Percentiles rank a stretch among this genome's conserved stretches.
These are phyloP conservation scores for Xyliphius kryptos DNA, from an alignment of 2,113 vertebrate genomes.

Conservation along the genomic window DNA sequence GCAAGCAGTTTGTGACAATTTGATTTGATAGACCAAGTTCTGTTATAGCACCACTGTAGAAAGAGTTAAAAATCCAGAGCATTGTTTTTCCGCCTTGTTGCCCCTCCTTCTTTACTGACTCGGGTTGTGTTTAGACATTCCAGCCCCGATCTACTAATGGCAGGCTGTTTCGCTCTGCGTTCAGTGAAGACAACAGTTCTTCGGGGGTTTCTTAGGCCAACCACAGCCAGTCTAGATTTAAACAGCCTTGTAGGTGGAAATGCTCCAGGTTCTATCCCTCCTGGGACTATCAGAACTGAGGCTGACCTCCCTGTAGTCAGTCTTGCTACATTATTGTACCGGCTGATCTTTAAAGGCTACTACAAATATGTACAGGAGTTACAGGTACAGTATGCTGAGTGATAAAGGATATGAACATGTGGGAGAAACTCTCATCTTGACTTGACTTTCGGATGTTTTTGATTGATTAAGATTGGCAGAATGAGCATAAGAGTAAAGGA, in stretches of 20 bases:
- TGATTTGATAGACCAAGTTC: too few species aligned
- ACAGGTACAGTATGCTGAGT: conserved; percentile 54
- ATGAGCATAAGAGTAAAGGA: not conserved
- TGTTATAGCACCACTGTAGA: too few species aligned
- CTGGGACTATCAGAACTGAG: conserved; percentile 38
- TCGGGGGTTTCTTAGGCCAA: conserved; percentile 8
- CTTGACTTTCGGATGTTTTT: too few species aligned
- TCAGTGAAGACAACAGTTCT: not conserved
- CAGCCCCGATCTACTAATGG: conserved; percentile 50
- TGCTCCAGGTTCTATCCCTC: conserved; percentile 13
- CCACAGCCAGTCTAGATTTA: not conserved
- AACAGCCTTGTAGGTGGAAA: conserved; percentile 8
- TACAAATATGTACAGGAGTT: conserved; percentile 59
- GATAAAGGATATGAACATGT: too few species aligned
- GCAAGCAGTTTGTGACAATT: too few species aligned
- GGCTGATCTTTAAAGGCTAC: too few species aligned
- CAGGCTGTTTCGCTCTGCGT: conserved; percentile 28
- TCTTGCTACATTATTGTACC: conserved; percentile 48
- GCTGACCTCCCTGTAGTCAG: conserved; percentile 52
- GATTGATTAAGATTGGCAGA: not conserved
- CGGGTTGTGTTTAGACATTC: too few species aligned
- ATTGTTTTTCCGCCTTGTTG: too few species aligned
- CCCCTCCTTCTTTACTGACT: too few species aligned
- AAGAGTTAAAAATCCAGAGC: too few species aligned
- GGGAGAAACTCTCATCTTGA: too few species aligned